Percentiles rank a stretch among this genome's conserved stretches.
Evolutionary conservation across 2,113 vertebrate species (phyloP).

Genomic region (Turnix velox): DNA sequence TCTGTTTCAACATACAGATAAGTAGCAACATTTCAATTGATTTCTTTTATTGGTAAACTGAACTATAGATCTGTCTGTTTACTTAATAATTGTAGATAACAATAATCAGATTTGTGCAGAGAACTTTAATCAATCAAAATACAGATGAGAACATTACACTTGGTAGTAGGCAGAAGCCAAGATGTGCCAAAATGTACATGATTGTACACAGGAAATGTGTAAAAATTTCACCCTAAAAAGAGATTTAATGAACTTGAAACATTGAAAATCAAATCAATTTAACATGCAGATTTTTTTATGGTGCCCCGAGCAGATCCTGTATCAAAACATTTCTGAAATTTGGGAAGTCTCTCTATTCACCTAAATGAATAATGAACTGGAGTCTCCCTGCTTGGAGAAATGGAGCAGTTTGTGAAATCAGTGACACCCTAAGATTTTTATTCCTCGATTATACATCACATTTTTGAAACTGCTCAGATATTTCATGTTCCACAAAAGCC

Average conservation of each 20-base stretch:
- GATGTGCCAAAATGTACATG: background rate
- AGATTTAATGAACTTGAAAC: background rate
- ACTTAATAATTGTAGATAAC: background rate
- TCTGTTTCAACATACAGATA: background rate
- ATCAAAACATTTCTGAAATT: background rate
- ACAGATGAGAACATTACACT: background rate
- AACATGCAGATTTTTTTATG: background rate
- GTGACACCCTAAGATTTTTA: background rate
- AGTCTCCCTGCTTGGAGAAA: background rate
- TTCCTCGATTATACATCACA: background rate
- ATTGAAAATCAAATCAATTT: background rate
- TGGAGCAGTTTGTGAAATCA: background rate
- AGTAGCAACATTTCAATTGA: background rate
- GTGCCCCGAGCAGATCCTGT: background rate
- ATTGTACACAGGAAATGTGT: background rate
- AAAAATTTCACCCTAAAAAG: background rate
- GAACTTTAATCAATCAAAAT: background rate
- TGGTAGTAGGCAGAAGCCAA: background rate
- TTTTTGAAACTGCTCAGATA: background rate
- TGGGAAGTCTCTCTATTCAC: background rate
- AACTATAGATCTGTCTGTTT: background rate
- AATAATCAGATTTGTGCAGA: background rate
- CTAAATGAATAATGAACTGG: background rate
- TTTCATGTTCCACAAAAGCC: background rate
- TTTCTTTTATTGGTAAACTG: background rate